Base-by-base conservation (phyloP, 2,888 invertebrate species). In the Synanthedon vespiformis region DNA sequence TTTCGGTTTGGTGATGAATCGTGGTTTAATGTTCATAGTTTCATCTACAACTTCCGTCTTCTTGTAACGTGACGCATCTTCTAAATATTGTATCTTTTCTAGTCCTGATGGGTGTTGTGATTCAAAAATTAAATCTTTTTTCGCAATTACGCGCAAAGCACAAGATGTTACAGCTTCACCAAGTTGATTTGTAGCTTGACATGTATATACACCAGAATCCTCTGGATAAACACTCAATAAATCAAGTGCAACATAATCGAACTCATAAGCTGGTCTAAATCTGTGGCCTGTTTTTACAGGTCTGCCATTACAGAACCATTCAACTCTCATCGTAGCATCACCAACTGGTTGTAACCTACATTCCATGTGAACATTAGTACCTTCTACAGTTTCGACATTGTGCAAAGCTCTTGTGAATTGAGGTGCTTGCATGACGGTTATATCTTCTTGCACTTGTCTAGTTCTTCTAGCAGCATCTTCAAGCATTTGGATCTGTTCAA, bases 161-260 rank as follows among this genome's bases (percentile, higher is more conserved):
- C 97, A 96, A 0, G 96, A 95, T 4, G 98, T 97, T 5, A 96
- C 94, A 16, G 97, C 96, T 88, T 97, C 95, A 2, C 99, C 99
- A 34, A 96, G 89, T 69, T 94, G 94, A 77, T 99, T 99, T 54
- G 95, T 93, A 1, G 98, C 98, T 76, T 95, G 94, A 68, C 97
- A 98, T 11, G 96, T 96, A 76, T 98, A 99, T 0, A 97, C 95
- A 14, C 98, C 98, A 5, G 96, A 96, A 81, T 99, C 99, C 65
- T 94, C 95, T n/a, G 99, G 96, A 74, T 98, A 98, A 22, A 98
- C 97, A 68, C 97, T 97, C 18, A 98, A 88, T 51, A 99, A 91
- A 80, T 99, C 99, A 52, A 99, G 89, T 8, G 98, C 97, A 14
- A 98, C 98, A 73, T 97, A 99, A 70, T 98, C 98, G 75, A 98